Percentiles rank a stretch among this genome's conserved stretches.
Evolutionary conservation across 2,113 vertebrate genomes (phyloP).

Genomic region (Lagopus leucura): DNA sequence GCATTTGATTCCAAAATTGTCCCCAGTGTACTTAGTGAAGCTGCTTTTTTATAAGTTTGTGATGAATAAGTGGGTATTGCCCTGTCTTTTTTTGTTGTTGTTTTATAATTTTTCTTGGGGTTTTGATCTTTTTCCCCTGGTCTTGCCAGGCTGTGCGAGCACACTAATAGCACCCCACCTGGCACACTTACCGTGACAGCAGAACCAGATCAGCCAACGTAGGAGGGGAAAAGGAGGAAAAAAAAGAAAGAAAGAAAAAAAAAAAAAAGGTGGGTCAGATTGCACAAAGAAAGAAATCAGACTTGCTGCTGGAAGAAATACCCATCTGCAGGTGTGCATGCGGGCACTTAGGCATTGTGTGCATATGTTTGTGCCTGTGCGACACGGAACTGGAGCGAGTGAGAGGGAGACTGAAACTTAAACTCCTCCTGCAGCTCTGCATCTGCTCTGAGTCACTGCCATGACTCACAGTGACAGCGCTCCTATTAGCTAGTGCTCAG

Average conservation of each 20-base stretch:
- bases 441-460: slow-evolving; percentile 64
- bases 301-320: not conserved
- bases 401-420: slow-evolving; percentile 46
- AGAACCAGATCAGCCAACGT: not conserved
- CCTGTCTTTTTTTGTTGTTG: not conserved
- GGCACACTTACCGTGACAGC: not conserved
- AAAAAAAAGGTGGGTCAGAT: no score
- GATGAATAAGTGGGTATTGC: not conserved
- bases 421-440: slow-evolving; percentile 69
- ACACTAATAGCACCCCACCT: not conserved
- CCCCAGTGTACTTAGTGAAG: not conserved
- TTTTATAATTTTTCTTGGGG: not conserved
- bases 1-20: not conserved
- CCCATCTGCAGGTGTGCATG: not conserved
- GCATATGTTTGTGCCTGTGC: not conserved
- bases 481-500: slow-evolving; percentile 20
- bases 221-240: not conserved
- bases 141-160: not conserved
- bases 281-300: not conserved
- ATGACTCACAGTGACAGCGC: slow-evolving; percentile 55
- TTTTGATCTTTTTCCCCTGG: not conserved
- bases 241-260: no score
- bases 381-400: not conserved
- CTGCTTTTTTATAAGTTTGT: not conserved
- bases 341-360: rapidly evolving